A percentile compares a stretch with the other conserved stretches of the same genome.
phyloP scores from a whole-genome alignment of 2,888 invertebrate genomes.

The Coelinius sp. region DNA sequence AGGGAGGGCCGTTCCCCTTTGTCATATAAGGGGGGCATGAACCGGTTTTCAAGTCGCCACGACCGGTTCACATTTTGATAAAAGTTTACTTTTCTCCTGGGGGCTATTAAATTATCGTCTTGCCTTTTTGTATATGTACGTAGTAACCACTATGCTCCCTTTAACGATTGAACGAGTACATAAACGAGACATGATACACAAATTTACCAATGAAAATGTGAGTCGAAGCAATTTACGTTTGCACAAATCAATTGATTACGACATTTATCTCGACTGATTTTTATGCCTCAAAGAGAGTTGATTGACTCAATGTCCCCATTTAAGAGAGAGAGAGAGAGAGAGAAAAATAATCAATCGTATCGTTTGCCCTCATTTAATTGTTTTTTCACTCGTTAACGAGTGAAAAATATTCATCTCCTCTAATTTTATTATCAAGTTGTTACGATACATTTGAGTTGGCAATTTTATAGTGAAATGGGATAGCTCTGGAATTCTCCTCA shows the following conservation, averaged over 20 bases:
- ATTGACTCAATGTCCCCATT: not conserved
- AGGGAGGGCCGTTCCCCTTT: constrained; percentile 49
- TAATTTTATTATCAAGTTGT: not conserved
- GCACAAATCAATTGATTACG: constrained; percentile 2
- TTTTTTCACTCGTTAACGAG: not conserved
- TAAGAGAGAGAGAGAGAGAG: not conserved
- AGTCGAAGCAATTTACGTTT: not conserved
- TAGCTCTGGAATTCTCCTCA: constrained; percentile 20
- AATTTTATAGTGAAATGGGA: constrained; percentile 26
- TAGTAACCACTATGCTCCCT: constrained; percentile 31
- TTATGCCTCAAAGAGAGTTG: not conserved
- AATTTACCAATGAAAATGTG: constrained; percentile 31
- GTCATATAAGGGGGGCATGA: constrained; percentile 42
- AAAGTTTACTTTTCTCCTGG: constrained; percentile 57
- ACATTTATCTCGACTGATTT: constrained; percentile 8
- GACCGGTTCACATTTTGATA: constrained; percentile 66
- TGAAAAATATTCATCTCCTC: not conserved
- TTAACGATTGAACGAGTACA: constrained; percentile 35
- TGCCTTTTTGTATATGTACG: constrained; percentile 42
- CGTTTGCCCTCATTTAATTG: not conserved
- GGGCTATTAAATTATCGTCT: constrained; percentile 59
- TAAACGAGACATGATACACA: constrained; percentile 30
- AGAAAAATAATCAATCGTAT: not conserved
- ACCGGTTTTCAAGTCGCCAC: constrained; percentile 61
- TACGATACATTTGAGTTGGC: not conserved